Conservation (phyloP, 2,888 invertebrate species). For the Trilocha varians region DNA sequence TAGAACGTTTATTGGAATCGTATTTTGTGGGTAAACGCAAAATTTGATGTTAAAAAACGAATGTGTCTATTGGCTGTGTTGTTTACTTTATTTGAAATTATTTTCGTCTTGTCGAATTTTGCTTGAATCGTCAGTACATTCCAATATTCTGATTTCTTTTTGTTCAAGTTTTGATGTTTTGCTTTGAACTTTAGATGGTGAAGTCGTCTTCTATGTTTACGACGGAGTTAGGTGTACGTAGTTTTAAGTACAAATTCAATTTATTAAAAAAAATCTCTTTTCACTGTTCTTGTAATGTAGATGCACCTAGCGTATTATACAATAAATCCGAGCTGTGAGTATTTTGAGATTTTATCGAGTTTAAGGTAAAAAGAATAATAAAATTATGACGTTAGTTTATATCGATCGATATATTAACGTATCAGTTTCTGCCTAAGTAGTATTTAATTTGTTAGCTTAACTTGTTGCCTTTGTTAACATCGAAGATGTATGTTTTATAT, state of each 20-base stretch:
- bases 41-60: slow-evolving; percentile 58
- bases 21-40: slow-evolving; percentile 68
- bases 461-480: too few species aligned
- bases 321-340: slow-evolving; percentile 73
- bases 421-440: slow-evolving; percentile 66
- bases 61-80: slow-evolving; percentile 45
- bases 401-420: slow-evolving; percentile 45
- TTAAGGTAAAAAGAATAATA: slow-evolving; percentile 45
- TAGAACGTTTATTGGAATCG: slow-evolving; percentile 68
- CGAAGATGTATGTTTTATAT: too few species aligned
- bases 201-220: slow-evolving; percentile 41
- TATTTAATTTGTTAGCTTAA: slow-evolving; percentile 48
- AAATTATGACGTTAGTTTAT: slow-evolving; percentile 46
- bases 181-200: slow-evolving; percentile 26
- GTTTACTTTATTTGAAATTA: slow-evolving; percentile 18
- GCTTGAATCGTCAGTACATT: not conserved
- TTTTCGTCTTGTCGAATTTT: slow-evolving; percentile 11
- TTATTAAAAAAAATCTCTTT: slow-evolving; percentile 48
- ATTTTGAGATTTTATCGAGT: slow-evolving; percentile 74
- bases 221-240: slow-evolving; percentile 49
- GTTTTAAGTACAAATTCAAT: slow-evolving; percentile 71
- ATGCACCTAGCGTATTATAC: slow-evolving; percentile 70
- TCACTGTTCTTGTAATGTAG: slow-evolving; percentile 73
- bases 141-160: slow-evolving; percentile 15
- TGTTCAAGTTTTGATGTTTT: slow-evolving; percentile 9